phyloP scores from a whole-genome alignment of 2,113 vertebrate genomes.

The Euleptes europaea region DNA sequence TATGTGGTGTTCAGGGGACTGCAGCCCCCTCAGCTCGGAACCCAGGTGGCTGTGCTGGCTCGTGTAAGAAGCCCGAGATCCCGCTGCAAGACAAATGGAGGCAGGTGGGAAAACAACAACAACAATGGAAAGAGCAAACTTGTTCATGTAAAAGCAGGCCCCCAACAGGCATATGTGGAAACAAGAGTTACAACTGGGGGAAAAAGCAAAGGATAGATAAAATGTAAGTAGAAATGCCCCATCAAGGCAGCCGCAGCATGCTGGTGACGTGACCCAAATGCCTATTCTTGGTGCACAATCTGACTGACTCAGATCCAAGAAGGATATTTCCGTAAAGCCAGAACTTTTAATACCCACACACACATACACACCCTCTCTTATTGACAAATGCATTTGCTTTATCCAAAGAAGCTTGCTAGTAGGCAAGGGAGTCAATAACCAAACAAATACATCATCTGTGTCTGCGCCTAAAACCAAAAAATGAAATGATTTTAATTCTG shows the following conservation, averaged over 20 bases:
- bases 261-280: constrained; percentile 41
- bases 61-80: constrained; percentile 94
- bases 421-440: too few relatives aligned
- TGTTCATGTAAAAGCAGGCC: not conserved
- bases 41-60: constrained; percentile 96
- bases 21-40: constrained; percentile 91
- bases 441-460: not conserved
- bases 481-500: not conserved
- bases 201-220: constrained; percentile 7
- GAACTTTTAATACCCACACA: not conserved
- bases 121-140: not conserved
- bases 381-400: not conserved
- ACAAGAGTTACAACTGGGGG: not conserved
- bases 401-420: not conserved
- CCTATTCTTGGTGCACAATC: constrained; percentile 36
- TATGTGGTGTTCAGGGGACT: constrained; percentile 96
- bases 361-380: not conserved
- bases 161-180: constrained; percentile 26
- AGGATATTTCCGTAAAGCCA: not conserved
- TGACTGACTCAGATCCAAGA: not conserved
- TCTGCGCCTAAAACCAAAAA: not conserved
- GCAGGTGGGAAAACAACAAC: not conserved
- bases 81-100: constrained; percentile 68
- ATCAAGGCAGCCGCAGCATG: constrained; percentile 24
- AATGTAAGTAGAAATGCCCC: constrained; percentile 43